Conservation (phyloP, 2,797 vertebrate genomes). For the Hypotaenidia okinawae region DNA sequence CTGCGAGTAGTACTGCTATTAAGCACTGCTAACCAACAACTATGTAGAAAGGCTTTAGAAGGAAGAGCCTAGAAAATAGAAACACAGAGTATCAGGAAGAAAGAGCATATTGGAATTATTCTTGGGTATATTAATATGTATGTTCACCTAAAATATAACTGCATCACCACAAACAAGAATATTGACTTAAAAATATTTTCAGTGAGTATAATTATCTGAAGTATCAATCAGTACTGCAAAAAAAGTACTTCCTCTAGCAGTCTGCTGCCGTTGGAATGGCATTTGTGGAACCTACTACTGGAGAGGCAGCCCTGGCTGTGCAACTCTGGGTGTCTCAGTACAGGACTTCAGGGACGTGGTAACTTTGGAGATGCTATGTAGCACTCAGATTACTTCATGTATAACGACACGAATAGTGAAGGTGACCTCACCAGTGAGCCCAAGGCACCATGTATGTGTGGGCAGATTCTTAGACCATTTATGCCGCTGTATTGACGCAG, state of each 20-base stretch:
- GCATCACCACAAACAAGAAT: background rate
- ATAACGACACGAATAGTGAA: background rate
- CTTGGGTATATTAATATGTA: background rate
- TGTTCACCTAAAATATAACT: background rate
- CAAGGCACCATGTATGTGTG: background rate
- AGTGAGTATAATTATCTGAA: background rate
- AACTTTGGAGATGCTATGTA: background rate
- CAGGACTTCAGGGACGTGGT: background rate
- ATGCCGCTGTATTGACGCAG: background rate
- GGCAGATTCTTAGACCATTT: background rate
- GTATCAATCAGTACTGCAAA: background rate
- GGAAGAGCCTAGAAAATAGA: background rate
- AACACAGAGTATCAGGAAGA: background rate
- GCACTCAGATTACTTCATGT: background rate
- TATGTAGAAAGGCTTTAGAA: background rate
- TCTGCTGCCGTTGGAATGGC: background rate
- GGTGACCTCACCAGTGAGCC: background rate
- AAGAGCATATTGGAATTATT: background rate
- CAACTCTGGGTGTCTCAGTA: background rate
- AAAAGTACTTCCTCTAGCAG: background rate
- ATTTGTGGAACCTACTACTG: rapidly evolving
- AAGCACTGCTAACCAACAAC: conserved; percentile 19
- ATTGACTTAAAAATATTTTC: background rate
- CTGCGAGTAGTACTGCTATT: background rate
- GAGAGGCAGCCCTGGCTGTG: background rate